Evolutionary conservation across 2,113 vertebrate species (phyloP), one percentile per base, ranked within the genome.

Genomic region (Dasyurus viverrinus): DNA sequence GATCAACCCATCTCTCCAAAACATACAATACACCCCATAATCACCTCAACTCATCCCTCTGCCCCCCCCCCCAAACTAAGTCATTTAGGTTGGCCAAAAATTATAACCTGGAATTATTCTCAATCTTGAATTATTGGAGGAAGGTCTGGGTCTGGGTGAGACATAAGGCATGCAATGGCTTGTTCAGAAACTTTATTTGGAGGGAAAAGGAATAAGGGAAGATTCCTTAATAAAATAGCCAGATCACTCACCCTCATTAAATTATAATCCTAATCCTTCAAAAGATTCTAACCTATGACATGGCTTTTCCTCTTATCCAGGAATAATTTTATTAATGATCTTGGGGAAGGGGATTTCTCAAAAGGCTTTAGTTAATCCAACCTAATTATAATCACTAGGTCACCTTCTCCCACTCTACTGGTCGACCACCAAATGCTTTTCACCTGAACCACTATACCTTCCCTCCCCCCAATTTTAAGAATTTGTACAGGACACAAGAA

Each of bases 261-360:
- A n/a, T 16, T 76, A 9, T 22, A n/a, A 76, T 4, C 27, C 52
- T 42, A 68, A 30, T 36, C 36, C 53, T 54, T 57, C 46, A 24
- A 57, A 26, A 90, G n/a, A 90, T 25, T 54, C 50, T 90, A 48
- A 89, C 47, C 42, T 90, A 93, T n/a, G 90, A 90, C 0, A 10
- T 30, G 50, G 48, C 93, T 76, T 54, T 96, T 48, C 91, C 90
- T 89, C 53, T 42, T 3, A 9, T 46, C n/a, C n/a, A 46, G 47
- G 46, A 27, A n/a, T n/a, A 23, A 93, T 55, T n/a, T 42, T 90
- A 93, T 12, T 52, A 93, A 76, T 14, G 53, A 60, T 54, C 52
- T 68, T 93, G 36, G 94, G 68, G 46, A 94, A 94, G 76, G 42
- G 26, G 89, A 47, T 52, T 90, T 93, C 93, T 57, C 76, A 95